phyloP scores from a whole-genome alignment of 2,113 vertebrate genomes.

The Mirounga angustirostris region DNA sequence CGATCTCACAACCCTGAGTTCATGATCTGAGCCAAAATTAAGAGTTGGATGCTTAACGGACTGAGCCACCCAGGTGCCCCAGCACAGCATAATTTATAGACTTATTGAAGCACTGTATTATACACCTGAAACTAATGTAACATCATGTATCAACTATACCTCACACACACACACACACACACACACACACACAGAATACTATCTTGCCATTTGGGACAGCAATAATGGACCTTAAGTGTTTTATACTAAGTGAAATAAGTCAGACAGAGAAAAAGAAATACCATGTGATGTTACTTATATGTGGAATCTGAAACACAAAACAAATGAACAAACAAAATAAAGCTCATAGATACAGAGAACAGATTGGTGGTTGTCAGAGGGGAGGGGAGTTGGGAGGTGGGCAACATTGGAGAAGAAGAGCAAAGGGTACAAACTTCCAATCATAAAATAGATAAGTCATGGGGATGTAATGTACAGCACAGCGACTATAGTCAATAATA shows the following conservation, averaged over 20 bases:
- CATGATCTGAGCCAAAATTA: background rate
- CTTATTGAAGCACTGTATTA: background rate
- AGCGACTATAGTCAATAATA: background rate
- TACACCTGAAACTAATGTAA: background rate
- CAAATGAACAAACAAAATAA: background rate
- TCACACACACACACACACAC: too few species aligned
- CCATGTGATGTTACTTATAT: background rate
- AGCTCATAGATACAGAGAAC: background rate
- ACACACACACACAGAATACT: background rate
- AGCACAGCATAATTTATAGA: background rate
- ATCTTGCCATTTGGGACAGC: background rate
- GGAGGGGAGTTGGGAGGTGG: background rate
- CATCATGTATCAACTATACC: background rate
- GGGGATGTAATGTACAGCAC: background rate
- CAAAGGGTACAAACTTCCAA: background rate
- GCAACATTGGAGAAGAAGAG: background rate
- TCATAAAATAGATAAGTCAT: background rate
- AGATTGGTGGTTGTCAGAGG: background rate
- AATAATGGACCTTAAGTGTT: background rate
- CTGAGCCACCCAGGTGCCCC: background rate
- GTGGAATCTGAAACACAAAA: background rate
- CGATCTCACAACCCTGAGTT: background rate
- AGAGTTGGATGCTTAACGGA: background rate
- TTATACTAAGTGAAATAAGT: background rate
- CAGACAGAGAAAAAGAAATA: background rate